Evolutionary conservation across 2,888 invertebrate species (phyloP).

Genomic region (Micropterix aruncella): DNA sequence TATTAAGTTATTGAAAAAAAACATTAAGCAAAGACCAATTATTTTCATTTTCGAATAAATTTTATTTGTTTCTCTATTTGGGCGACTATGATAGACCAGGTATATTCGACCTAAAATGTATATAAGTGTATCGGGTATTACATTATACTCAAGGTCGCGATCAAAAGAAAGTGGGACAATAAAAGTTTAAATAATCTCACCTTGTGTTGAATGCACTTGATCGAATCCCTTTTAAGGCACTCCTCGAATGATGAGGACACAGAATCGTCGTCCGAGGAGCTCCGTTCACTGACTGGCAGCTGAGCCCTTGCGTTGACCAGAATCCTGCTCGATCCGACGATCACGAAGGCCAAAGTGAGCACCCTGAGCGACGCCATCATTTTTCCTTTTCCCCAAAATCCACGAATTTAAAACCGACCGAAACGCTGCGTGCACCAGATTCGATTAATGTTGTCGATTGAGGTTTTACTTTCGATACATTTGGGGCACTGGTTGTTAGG

Average conservation of each 20-base stretch:
- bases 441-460: no score
- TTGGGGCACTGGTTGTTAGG: neutral
- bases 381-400: no score
- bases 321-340: neutral
- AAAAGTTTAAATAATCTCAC: slow-evolving; percentile 17
- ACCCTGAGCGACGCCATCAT: neutral
- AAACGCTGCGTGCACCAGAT: no score
- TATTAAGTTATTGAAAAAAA: no score
- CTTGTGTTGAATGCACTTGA: slow-evolving; percentile 46
- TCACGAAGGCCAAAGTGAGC: slow-evolving; percentile 1
- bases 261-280: neutral
- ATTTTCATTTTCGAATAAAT: no score
- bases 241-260: slow-evolving; percentile 28
- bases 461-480: neutral
- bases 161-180: no score
- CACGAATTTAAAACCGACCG: no score
- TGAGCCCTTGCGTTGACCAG: neutral
- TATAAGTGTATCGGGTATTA: neutral
- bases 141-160: neutral
- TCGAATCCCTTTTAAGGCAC: slow-evolving; percentile 45
- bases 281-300: neutral
- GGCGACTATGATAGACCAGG: no score
- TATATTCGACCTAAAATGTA: neutral
- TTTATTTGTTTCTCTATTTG: no score
- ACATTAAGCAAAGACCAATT: no score